A percentile compares a stretch with the other conserved stretches of the same genome.
phyloP scores from a whole-genome alignment of 2,113 vertebrate genomes.

The Balaeniceps rex region DNA sequence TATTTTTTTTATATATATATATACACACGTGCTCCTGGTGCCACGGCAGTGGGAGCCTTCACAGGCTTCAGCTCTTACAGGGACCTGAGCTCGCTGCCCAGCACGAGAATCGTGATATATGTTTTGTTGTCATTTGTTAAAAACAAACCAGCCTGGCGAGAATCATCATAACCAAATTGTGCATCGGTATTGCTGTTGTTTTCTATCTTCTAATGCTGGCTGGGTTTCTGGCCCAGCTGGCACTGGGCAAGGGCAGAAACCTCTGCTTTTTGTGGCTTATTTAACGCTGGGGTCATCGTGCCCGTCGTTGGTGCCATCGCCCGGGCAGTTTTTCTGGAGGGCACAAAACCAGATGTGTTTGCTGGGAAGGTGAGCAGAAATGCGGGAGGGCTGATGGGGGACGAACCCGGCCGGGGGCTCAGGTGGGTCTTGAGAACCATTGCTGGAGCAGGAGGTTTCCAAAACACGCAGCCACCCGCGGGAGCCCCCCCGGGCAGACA shows the following conservation, averaged over 20 bases:
- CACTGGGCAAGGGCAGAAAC: not conserved
- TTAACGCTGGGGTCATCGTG: accelerated
- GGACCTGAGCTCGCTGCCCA: accelerated
- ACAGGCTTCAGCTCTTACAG: not conserved
- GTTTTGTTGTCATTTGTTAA: not conserved
- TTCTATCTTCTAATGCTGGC: not conserved
- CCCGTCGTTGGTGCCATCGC: accelerated
- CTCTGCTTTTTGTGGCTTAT: not conserved
- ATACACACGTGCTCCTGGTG: not conserved
- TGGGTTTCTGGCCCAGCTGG: not conserved
- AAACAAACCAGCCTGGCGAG: not conserved
- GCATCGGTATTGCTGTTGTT: not conserved
- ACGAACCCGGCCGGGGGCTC: not conserved
- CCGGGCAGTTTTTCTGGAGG: not conserved
- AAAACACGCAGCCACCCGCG: accelerated
- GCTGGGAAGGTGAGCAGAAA: not conserved
- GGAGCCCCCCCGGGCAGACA: not conserved
- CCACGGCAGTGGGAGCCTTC: not conserved
- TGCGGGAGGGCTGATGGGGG: accelerated
- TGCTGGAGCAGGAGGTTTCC: not conserved
- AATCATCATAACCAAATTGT: accelerated
- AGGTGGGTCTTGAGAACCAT: accelerated
- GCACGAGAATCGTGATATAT: accelerated
- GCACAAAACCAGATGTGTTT: accelerated
- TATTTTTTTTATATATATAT: not conserved